These are phyloP conservation scores for Xylota sylvarum DNA, from an alignment of 2,888 invertebrate genomes.

Conservation along the genomic window DNA sequence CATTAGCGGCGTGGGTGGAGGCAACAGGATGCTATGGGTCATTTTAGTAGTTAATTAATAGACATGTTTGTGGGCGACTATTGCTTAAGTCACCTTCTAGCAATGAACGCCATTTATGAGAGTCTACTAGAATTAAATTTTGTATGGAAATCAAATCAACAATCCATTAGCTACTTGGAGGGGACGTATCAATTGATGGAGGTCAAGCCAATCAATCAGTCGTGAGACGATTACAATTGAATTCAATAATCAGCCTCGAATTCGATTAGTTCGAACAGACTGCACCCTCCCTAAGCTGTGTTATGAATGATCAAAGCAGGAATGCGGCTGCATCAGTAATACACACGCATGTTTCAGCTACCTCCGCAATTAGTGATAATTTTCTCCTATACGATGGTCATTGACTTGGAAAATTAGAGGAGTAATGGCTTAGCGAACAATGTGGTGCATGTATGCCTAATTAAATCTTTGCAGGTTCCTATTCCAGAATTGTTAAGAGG, in stretches of 20 bases:
- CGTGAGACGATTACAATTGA: constrained; percentile 34
- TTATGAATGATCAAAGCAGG: constrained; percentile 11
- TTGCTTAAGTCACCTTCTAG: not conserved
- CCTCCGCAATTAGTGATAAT: not conserved
- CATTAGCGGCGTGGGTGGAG: constrained; percentile 29
- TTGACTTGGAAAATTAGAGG: not conserved
- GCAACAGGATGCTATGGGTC: not conserved
- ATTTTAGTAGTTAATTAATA: constrained; percentile 24
- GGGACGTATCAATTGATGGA: constrained; percentile 50
- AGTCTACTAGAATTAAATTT: not conserved
- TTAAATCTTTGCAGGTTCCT: too few relatives aligned
- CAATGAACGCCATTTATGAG: not conserved
- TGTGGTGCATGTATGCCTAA: too few relatives aligned
- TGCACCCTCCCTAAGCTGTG: not conserved
- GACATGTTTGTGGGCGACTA: not conserved
- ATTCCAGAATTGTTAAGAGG: too few relatives aligned
- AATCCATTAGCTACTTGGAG: constrained; percentile 23
- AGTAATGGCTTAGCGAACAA: too few relatives aligned
- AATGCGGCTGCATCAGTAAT: not conserved
- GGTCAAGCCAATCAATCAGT: constrained; percentile 62
- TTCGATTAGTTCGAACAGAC: not conserved
- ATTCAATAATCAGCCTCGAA: constrained; percentile 1
- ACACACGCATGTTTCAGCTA: not conserved
- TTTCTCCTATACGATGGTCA: not conserved
- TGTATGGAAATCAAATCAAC: constrained; percentile 43